Conservation (phyloP, 2,888 invertebrate genomes). For the Zygogramma bicolorata region DNA sequence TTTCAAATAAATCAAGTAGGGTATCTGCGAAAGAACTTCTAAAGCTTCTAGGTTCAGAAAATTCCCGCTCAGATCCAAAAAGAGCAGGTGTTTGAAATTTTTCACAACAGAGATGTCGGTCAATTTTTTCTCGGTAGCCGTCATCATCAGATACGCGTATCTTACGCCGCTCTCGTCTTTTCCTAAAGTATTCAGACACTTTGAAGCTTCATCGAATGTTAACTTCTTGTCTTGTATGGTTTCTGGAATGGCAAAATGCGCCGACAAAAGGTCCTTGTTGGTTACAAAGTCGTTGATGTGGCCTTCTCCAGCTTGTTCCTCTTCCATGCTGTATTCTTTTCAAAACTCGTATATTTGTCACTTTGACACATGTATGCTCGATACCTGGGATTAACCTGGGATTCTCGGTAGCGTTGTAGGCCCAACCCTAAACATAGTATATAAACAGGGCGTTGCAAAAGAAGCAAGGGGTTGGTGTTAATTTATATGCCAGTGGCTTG, state of each 20-base stretch:
- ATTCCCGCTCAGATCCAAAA: slow-evolving; percentile 72
- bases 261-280: slow-evolving; percentile 14
- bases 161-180: slow-evolving; percentile 66
- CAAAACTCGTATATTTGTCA: neutral
- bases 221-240: slow-evolving; percentile 56
- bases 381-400: too few relatives aligned
- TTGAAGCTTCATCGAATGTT: slow-evolving; percentile 63
- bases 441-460: too few relatives aligned
- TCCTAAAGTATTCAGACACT: slow-evolving; percentile 62
- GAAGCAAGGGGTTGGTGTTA: too few relatives aligned
- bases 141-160: slow-evolving; percentile 73
- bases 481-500: too few relatives aligned
- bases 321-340: neutral
- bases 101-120: slow-evolving; percentile 70
- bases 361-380: too few relatives aligned
- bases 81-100: slow-evolving; percentile 71
- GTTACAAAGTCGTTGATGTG: slow-evolving; percentile 26
- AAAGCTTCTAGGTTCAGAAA: slow-evolving; percentile 67
- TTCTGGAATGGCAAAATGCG: slow-evolving; percentile 45
- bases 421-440: too few relatives aligned
- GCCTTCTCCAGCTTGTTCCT: slow-evolving; percentile 15
- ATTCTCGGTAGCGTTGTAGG: too few relatives aligned
- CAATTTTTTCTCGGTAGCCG: slow-evolving; percentile 67
- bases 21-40: slow-evolving; percentile 68
- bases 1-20: slow-evolving; percentile 70